Base-by-base conservation (phyloP, 2,797 vertebrate species). In the Pterois miles region DNA sequence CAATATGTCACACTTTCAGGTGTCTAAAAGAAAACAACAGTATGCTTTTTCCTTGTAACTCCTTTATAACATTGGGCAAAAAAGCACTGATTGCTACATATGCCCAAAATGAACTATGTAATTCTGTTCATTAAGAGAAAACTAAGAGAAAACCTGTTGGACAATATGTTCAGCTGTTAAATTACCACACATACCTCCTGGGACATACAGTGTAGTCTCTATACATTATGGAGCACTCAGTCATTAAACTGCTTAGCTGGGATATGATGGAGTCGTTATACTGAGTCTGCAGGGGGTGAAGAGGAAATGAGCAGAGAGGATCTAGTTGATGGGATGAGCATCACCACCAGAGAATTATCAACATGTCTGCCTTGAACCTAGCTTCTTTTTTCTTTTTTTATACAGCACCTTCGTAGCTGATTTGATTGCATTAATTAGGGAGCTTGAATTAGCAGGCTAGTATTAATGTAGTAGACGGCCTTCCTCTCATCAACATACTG, bases 251-350 rank as follows among this genome's bases (percentile, higher is more conserved):
- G 64, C 79, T 89, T 77, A 84, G 62, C 78, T 34, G 40, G 62
- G 71, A 66, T 75, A 33, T 78, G 75, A 85, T 72, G 38, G 62
- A 60, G 65, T 84, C 75, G 74, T 75, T 70, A 23, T 57, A 50
- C 67, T 18, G 58, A 76, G 56, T 85, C 81, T 68, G 50, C 50
- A 8, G 82, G 76, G 82, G 76, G 65, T 22, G 75, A 8, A 29
- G 76, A 71, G 80, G 78, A 87, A 88, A 87, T 83, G 65, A 87
- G 80, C 64, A 11, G 76, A 83, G 80, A 81, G 84, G 85, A 91
- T 88, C 77, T 76, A 81, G 57, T 82, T 88, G 83, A 91, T 76
- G 77, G 86, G 81, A 88, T 88, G 76, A 89, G 74, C 64, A 67
- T 85, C 89, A 69, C 71, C 87, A 60, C 63, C 53, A 50, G 66